phyloP scores from a whole-genome alignment of 1,140 invertebrate genomes.

The Drosophila lacteicornis region DNA sequence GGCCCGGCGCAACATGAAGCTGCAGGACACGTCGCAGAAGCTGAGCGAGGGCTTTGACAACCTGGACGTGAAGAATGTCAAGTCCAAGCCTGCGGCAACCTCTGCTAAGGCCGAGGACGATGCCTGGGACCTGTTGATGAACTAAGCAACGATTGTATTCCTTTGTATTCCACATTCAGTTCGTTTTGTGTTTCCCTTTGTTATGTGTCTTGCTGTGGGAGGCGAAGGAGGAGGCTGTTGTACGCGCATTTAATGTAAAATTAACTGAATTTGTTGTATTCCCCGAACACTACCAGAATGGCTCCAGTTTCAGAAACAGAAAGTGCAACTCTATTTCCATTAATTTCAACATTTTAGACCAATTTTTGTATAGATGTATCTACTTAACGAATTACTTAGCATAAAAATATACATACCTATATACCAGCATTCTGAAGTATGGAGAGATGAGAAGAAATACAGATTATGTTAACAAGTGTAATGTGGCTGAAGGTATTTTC shows the following conservation, averaged over 20 bases:
- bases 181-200: slow-evolving; percentile 57
- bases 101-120: slow-evolving; percentile 85
- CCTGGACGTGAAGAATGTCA: slow-evolving; percentile 85
- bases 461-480: slow-evolving; percentile 45
- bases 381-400: slow-evolving; percentile 71
- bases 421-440: slow-evolving; percentile 25
- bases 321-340: slow-evolving; percentile 39
- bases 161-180: slow-evolving; percentile 43
- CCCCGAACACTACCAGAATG: slow-evolving; percentile 31
- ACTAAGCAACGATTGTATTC: slow-evolving; percentile 74
- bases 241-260: slow-evolving; percentile 75
- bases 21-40: slow-evolving; percentile 74
- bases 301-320: slow-evolving; percentile 26
- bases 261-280: slow-evolving; percentile 55
- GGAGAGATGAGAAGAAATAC: slow-evolving; percentile 27
- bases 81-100: slow-evolving; percentile 54
- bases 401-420: slow-evolving; percentile 33
- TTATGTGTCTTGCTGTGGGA: slow-evolving; percentile 56
- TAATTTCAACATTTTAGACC: slow-evolving; percentile 74
- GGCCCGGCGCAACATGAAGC: slow-evolving; percentile 67
- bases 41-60: slow-evolving; percentile 85
- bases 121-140: slow-evolving; percentile 87
- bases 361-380: slow-evolving; percentile 76
- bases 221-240: slow-evolving; percentile 39
- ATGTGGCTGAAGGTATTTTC: neutral